phyloP scores from a whole-genome alignment of 2,797 vertebrate species.

The Gila robusta region DNA sequence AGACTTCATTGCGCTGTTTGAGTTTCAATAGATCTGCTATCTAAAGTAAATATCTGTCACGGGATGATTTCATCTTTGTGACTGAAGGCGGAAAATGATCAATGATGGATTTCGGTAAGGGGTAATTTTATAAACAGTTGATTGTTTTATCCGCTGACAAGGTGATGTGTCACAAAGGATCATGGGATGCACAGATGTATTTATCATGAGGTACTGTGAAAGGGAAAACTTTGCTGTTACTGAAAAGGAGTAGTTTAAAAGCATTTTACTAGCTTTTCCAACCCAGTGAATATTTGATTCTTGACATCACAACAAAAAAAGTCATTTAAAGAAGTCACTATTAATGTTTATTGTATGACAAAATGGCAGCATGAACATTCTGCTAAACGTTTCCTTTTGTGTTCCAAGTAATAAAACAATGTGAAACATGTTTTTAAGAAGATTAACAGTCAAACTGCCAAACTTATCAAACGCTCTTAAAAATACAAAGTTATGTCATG shows the following conservation, averaged over 20 bases:
- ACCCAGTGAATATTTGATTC: background rate
- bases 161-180: constrained; percentile 34
- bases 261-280: background rate
- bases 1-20: background rate
- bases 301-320: background rate
- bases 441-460: no score
- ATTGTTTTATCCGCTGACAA: constrained; percentile 32
- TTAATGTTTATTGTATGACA: background rate
- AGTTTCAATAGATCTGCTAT: constrained; percentile 8
- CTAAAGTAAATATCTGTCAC: constrained; percentile 37
- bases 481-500: no score
- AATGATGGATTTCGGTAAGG: constrained; percentile 13
- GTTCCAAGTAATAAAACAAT: background rate
- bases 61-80: constrained; percentile 1
- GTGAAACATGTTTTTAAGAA: no score
- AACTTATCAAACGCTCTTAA: no score
- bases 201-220: background rate
- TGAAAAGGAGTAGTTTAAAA: background rate
- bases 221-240: background rate
- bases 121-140: constrained; percentile 38
- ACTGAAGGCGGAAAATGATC: constrained; percentile 17
- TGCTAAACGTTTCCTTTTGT: background rate
- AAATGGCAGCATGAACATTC: background rate
- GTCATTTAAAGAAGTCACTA: background rate
- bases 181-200: constrained; percentile 15